phyloP scores from a whole-genome alignment of 2,888 invertebrate genomes.

The Sarcophaga carnaria region DNA sequence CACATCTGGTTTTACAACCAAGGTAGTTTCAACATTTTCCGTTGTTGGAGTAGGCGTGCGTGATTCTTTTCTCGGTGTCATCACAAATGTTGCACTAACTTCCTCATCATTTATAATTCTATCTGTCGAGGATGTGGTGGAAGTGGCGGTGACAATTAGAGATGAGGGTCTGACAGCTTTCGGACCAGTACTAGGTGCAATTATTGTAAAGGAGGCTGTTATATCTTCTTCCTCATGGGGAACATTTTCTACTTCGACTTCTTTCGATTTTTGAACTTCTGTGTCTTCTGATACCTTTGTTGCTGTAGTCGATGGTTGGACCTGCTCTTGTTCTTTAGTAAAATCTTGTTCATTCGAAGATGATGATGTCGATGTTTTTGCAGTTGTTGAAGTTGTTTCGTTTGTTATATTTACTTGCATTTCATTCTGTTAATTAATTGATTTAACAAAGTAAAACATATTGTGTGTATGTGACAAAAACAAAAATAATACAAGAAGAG shows the following conservation, averaged over 20 bases:
- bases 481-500: constrained; percentile 12
- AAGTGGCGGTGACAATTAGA: constrained; percentile 68
- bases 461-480: constrained; percentile 59
- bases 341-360: constrained; percentile 45
- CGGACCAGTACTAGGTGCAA: constrained; percentile 71
- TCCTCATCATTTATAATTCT: constrained; percentile 66
- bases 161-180: constrained; percentile 65
- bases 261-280: constrained; percentile 1
- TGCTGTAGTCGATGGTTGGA: background rate
- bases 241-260: constrained; percentile 67
- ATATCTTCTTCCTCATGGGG: constrained; percentile 75
- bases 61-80: constrained; percentile 76
- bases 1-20: constrained; percentile 72
- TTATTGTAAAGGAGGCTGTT: constrained; percentile 78
- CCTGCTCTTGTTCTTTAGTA: constrained; percentile 5
- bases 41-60: constrained; percentile 64
- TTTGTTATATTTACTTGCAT: constrained; percentile 64
- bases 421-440: constrained; percentile 68
- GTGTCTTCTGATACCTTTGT: constrained; percentile 32
- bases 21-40: constrained; percentile 71
- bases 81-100: constrained; percentile 77
- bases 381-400: constrained; percentile 58
- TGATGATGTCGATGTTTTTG: constrained; percentile 49
- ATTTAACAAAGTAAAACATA: constrained; percentile 62
- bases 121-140: constrained; percentile 59